Conservation (phyloP, 2,113 vertebrate species). For the Cromileptes altivelis region DNA sequence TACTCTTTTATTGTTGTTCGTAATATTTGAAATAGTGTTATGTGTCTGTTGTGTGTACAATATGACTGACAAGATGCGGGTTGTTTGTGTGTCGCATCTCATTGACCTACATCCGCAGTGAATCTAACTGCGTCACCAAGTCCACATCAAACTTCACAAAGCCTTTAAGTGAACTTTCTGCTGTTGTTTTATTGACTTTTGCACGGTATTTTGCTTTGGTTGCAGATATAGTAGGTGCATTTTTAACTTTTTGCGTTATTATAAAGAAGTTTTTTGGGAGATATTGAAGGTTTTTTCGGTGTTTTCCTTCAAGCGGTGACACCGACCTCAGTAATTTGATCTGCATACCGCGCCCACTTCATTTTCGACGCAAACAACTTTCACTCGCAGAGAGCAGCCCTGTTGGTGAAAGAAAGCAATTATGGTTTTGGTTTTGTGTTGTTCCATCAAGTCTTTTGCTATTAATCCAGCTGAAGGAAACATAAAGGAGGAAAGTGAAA, state of each 20-base stretch:
- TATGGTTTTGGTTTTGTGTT: neutral
- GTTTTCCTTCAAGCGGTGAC: slow-evolving; percentile 3
- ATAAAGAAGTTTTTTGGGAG: rapidly evolving
- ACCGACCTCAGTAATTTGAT: slow-evolving; percentile 55
- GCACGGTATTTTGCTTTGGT: rapidly evolving
- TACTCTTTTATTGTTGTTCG: neutral
- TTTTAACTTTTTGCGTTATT: neutral
- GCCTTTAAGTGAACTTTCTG: no score
- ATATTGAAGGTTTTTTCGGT: neutral
- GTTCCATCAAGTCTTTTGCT: no score
- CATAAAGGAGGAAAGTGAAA: neutral
- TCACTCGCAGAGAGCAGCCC: slow-evolving; percentile 19
- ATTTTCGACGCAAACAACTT: slow-evolving; percentile 75
- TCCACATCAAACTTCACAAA: neutral
- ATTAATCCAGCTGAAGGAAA: neutral
- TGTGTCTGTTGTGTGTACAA: neutral
- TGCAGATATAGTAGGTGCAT: neutral
- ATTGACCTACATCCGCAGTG: slow-evolving; percentile 68
- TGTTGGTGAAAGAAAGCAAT: neutral
- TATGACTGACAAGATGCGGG: slow-evolving; percentile 8
- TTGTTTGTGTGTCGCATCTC: slow-evolving; percentile 63
- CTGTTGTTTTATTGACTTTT: rapidly evolving
- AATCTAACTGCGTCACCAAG: slow-evolving; percentile 64
- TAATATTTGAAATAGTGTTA: rapidly evolving
- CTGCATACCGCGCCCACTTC: slow-evolving; percentile 75